These are phyloP conservation scores for Dryocosmus kuriphilus DNA, from an alignment of 2,888 invertebrate species.

Conservation along the genomic window DNA sequence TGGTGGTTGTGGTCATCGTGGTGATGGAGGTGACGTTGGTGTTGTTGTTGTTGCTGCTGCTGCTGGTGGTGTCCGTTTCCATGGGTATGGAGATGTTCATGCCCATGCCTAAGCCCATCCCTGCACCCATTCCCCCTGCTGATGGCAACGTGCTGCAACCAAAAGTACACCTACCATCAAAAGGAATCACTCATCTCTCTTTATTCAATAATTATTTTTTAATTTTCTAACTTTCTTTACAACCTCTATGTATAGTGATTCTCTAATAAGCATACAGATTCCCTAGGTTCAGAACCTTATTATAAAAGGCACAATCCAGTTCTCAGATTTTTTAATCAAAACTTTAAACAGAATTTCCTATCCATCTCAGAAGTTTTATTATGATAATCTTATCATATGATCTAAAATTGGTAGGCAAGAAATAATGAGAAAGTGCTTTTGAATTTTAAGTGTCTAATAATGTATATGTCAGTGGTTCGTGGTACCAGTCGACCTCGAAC, in stretches of 20 bases:
- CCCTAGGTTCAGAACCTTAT: no score
- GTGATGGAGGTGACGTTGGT: slow-evolving; percentile 70
- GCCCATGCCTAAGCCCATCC: slow-evolving; percentile 63
- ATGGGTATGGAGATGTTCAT: slow-evolving; percentile 62
- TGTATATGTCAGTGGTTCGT: neutral
- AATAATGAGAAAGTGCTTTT: neutral
- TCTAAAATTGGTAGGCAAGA: neutral
- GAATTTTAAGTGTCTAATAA: neutral
- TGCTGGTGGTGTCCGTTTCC: slow-evolving; percentile 67
- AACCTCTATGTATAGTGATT: neutral
- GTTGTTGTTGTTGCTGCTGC: slow-evolving; percentile 64
- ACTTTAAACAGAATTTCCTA: neutral
- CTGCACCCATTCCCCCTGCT: slow-evolving; percentile 68
- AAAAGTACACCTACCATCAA: slow-evolving; percentile 61
- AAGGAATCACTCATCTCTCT: neutral
- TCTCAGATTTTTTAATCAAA: neutral
- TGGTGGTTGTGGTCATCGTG: slow-evolving; percentile 66
- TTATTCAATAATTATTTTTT: neutral
- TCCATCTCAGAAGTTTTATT: neutral
- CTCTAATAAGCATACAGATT: neutral
- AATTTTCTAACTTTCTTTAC: neutral
- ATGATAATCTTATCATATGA: neutral
- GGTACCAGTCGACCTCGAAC: slow-evolving; percentile 28
- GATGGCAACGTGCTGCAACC: slow-evolving; percentile 77
- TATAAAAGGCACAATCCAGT: neutral